Base-by-base conservation (phyloP, 2,113 vertebrate genomes). In the Eulemur rufifrons region DNA sequence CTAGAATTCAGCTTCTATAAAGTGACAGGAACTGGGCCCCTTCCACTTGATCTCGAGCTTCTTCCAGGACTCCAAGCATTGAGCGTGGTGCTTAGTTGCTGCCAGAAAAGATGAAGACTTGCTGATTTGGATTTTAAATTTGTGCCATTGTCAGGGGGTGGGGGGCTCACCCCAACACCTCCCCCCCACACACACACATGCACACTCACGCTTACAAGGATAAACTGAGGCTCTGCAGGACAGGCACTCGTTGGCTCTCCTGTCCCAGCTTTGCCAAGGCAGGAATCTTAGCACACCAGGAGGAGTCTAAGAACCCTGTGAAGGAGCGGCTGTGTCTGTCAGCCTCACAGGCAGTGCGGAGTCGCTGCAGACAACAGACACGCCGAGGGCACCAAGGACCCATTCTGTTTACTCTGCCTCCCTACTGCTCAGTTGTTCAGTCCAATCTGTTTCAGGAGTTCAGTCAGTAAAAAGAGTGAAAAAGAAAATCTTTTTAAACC, bases 391-490 rank as follows among this genome's bases (percentile, higher is more conserved):
- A 91, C 0, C 5, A 63, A 91, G 95, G 5, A 5, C 69, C 93
- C 91, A 80, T 90, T 97, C 97, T 86, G 88, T 93, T 97, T 96
- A 91, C 95, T 95, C 74, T 91, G 92, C 93, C 95, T 97, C 96
- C 77, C 96, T 15, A 9, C 96, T 98, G 94, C 74, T 97, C 96
- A 74, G 95, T 97, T 98, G 89, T 84, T 97, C 88, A 25, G 83
- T 82, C 91, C 97, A 95, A 96, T 98, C 95, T 97, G 94, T 97
- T 97, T 95, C 95, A 88, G 91, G 96, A 96, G 93, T 95, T 98
- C 94, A 82, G 91, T 98, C 91, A 97, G 93, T 92, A 91, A 96
- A 88, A 74, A 85, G 95, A 80, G 56, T 85, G 42, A 80, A 81
- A 97, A 56, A 94, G 86, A 37, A 83, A 98, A 97, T 96, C 76